Evolutionary conservation across 2,888 invertebrate genomes (phyloP).

Genomic region (Drosophila atripex): DNA sequence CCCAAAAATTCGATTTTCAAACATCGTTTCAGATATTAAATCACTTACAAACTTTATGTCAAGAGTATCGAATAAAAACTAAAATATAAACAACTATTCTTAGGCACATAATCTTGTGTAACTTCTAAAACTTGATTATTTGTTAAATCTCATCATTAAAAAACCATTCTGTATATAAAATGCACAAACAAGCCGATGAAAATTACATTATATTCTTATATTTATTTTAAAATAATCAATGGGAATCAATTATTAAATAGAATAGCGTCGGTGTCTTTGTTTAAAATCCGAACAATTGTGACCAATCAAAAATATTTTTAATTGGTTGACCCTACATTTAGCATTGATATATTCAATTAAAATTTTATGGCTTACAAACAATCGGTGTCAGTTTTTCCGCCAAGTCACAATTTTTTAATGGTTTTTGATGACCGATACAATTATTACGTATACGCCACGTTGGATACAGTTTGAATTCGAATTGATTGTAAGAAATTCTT

Average conservation of each 20-base stretch:
- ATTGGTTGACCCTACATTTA: neutral
- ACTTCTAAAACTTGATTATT: too few species aligned
- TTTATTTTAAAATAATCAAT: neutral
- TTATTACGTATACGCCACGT: constrained; percentile 27
- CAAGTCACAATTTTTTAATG: constrained; percentile 1
- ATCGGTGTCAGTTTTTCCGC: constrained; percentile 5
- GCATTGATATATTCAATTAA: constrained; percentile 8
- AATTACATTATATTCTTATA: neutral
- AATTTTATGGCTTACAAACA: constrained; percentile 28
- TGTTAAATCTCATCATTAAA: too few species aligned
- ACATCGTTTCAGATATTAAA: too few species aligned
- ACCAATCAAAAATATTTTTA: neutral
- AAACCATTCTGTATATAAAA: neutral
- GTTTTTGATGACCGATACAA: neutral
- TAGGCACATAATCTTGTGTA: too few species aligned
- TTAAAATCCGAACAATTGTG: neutral
- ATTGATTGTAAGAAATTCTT: neutral
- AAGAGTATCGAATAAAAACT: too few species aligned
- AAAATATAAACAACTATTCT: too few species aligned
- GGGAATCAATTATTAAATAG: neutral
- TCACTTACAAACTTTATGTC: too few species aligned
- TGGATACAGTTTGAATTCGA: neutral
- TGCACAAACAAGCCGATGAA: neutral
- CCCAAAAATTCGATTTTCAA: too few species aligned
- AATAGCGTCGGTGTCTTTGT: neutral